A percentile compares a stretch with the other conserved stretches of the same genome.
Evolutionary conservation across 2,113 vertebrate genomes (phyloP).

Genomic region (Macrotus californicus): DNA sequence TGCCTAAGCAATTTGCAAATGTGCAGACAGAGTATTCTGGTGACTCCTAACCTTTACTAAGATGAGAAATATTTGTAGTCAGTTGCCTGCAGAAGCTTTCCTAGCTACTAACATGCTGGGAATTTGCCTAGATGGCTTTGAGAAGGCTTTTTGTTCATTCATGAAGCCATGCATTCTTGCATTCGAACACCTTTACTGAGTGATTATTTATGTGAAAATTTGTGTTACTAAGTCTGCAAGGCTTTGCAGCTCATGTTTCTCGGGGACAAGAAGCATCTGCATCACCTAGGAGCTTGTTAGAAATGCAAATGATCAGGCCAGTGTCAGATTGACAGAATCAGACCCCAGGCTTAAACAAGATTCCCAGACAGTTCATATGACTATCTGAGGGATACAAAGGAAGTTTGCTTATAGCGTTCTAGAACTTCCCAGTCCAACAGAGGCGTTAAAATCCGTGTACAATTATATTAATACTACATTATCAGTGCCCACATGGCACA

Average conservation of each 20-base stretch:
- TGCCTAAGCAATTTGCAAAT: neutral
- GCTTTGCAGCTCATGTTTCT: constrained; percentile 8
- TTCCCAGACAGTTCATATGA: neutral
- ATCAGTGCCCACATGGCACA: neutral
- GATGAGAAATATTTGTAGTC: neutral
- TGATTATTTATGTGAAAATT: constrained; percentile 16
- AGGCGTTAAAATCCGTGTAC: neutral
- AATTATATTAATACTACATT: neutral
- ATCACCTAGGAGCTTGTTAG: neutral
- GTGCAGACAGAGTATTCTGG: neutral
- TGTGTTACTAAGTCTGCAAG: neutral
- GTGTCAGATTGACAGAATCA: neutral
- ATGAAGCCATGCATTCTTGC: neutral
- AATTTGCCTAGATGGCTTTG: constrained; percentile 13
- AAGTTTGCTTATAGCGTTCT: neutral
- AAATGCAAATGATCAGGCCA: neutral
- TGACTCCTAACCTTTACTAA: neutral
- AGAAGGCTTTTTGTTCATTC: constrained; percentile 21
- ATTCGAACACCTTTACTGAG: neutral
- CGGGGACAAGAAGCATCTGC: neutral
- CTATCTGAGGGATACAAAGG: neutral
- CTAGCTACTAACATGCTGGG: neutral
- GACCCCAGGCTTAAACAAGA: neutral
- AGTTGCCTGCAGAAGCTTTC: neutral
- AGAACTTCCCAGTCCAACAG: neutral